Percentiles rank a stretch among this genome's conserved stretches.
These are phyloP conservation scores for Megalops cyprinoides DNA, from an alignment of 2,797 vertebrate species.

Conservation along the genomic window DNA sequence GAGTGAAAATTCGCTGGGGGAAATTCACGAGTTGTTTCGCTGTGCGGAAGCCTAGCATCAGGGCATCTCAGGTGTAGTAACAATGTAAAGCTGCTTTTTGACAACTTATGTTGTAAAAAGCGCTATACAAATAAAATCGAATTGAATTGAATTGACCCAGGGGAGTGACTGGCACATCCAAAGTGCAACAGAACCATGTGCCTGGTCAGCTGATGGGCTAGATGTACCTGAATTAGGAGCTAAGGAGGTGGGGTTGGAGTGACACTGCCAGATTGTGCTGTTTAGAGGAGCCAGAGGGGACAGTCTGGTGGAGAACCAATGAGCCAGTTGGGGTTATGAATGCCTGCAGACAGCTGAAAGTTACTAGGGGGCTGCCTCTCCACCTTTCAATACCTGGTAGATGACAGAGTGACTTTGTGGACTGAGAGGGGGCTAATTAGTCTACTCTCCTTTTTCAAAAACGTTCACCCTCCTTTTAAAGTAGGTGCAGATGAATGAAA, in stretches of 20 bases:
- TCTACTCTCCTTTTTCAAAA: conserved; percentile 65
- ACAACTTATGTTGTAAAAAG: too few relatives aligned
- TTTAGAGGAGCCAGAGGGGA: conserved; percentile 58
- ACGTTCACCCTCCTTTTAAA: conserved; percentile 53
- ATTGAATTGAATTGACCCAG: too few relatives aligned
- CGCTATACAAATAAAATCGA: too few relatives aligned
- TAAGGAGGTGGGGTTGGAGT: conserved; percentile 45
- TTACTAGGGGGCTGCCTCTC: conserved; percentile 63
- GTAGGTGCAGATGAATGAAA: conserved; percentile 60
- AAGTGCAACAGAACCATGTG: not conserved
- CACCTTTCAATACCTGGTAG: conserved; percentile 66
- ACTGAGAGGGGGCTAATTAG: conserved; percentile 73
- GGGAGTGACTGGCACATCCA: not conserved
- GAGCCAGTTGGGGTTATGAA: conserved; percentile 71
- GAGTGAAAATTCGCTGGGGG: too few relatives aligned
- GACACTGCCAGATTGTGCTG: conserved; percentile 58
- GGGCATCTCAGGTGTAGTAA: too few relatives aligned
- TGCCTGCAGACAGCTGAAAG: conserved; percentile 75
- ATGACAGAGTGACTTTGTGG: conserved; percentile 81
- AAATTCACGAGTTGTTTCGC: too few relatives aligned
- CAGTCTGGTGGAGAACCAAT: conserved; percentile 57
- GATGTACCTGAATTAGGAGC: conserved; percentile 6
- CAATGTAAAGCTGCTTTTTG: too few relatives aligned
- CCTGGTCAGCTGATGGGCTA: not conserved
- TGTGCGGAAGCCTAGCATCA: too few relatives aligned